Base-by-base conservation (phyloP, 1,140 invertebrate genomes). In the Drosophila paulistorum region DNA sequence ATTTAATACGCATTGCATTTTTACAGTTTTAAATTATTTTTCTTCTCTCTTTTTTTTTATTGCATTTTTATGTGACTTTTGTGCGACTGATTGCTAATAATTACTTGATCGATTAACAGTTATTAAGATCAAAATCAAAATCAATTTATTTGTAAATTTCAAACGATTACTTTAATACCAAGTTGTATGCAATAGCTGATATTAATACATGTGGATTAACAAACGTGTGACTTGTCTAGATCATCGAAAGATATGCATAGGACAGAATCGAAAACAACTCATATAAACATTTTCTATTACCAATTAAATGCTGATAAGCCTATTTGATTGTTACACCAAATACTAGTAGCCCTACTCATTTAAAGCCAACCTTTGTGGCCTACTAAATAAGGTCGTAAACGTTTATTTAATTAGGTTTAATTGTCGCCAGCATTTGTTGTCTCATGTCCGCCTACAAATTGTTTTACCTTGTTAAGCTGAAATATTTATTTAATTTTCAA, bases 81-180 rank as follows among this genome's bases (percentile, higher is more conserved):
- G 13, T 45, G 41, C 14, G 62, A 71, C 68, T 37, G 66, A 68
- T 66, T 51, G 66, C 48, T 65, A 42, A 59, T 55, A 78, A 81
- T 85, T 82, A 73, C 70, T 55, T 66, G 48, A 71, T 57, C 83
- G 54, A 71, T 86, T 87, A 82, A 42, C 51, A 39, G 83, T 76
- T 82, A 81, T 81, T 86, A 79, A 85, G 73, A 69, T 74, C 72
- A 45, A 62, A 72, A 72, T 67, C 63, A 59, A 76, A 87, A 79
- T 68, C 64, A 82, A 79, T 86, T 79, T 74, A 76, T 86, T 79
- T 73, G 72, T 65, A 76, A 73, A 70, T 68, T 51, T 3, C 65
- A 72, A 79, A 68, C 71, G 68, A 71, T 81, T 77, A 69, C 51
- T 42, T 51, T 77, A 62, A 72, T 64, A 60, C 65, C 57, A 70